Base-by-base conservation (phyloP, 2,797 vertebrate genomes). In the Sebastes diploproa region DNA sequence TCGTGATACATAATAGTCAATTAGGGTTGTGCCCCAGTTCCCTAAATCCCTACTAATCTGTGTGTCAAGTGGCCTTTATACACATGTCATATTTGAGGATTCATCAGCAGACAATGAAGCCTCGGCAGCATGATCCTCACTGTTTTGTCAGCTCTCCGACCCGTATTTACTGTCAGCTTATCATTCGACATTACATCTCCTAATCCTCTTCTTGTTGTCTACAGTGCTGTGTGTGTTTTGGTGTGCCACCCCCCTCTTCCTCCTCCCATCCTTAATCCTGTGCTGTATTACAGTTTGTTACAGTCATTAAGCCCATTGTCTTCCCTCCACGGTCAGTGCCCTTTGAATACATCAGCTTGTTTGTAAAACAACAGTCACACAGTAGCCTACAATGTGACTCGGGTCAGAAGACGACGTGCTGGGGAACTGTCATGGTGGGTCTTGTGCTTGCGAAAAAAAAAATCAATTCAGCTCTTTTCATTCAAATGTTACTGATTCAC, bases 291-390 rank as follows among this genome's bases (percentile, higher is more conserved):
- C 75, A 86, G 67, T 81, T 76, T 56, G 67, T 66, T 60, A 62
- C 69, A 85, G 90, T 88, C 86, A 91, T 88, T 89, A 90, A 86
- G 22, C 46, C 84, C 78, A 91, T 92, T 92, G 91, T 92, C 69
- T 82, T 25, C 13, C 46, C 64, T 64, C 78, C 75, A 76, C 62
- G 67, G 80, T 82, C 83, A 78, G 25, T n/a, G 79, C 69, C 72
- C 75, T 86, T 87, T 82, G 86, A 90, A 83, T 90, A 85, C 62
- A 85, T 91, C 74, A 76, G 58, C 58, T 52, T 50, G 55, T 25
- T 14, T 56, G 59, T 80, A 32, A 88, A 86, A 91, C 72, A 74
- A 81, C 84, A 86, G 83, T 84, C 78, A 88, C 78, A 83, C 2
- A 63, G 65, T 50, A 20, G 50, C 20, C 20, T n/a, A 54, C 46